Evolutionary conservation across 35 echinoderm and acorn worm species (phyloP).

Genomic region (Chiridota heheva): DNA sequence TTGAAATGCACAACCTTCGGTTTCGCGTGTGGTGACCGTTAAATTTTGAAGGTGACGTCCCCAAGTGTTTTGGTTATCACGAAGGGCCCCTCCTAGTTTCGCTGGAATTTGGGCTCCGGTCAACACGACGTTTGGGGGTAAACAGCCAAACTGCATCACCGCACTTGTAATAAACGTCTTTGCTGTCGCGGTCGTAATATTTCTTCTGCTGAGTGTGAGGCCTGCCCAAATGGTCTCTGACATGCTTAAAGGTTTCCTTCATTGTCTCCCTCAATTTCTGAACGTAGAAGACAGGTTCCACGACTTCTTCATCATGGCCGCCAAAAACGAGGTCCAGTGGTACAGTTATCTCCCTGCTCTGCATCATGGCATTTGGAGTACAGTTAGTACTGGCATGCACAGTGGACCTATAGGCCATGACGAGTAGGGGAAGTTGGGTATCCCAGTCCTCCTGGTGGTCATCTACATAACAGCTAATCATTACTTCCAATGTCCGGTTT

Average conservation of each 20-base stretch:
- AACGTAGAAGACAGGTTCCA: not conserved
- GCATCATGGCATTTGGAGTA: not conserved
- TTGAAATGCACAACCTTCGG: slow-evolving; percentile 18
- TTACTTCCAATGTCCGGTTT: no score
- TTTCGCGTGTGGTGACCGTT: not conserved
- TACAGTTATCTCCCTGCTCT: not conserved
- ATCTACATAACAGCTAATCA: no score
- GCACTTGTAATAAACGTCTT: not conserved
- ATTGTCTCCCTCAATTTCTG: not conserved
- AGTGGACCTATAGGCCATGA: no score
- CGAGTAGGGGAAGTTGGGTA: no score
- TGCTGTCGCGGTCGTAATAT: not conserved
- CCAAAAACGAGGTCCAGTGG: no score
- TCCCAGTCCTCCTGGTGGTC: no score
- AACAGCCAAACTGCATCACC: slow-evolving; percentile 5
- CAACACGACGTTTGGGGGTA: not conserved
- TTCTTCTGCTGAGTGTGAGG: not conserved
- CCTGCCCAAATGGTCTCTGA: not conserved
- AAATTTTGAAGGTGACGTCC: slow-evolving; percentile 23
- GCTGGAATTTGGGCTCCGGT: not conserved
- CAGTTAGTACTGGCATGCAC: no score
- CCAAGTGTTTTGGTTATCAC: not conserved
- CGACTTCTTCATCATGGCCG: no score
- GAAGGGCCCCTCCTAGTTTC: slow-evolving; percentile 1
- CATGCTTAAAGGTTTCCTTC: not conserved